These are phyloP conservation scores for Chaetoderma sp. DNA, from an alignment of 2,888 invertebrate species.

Conservation along the genomic window DNA sequence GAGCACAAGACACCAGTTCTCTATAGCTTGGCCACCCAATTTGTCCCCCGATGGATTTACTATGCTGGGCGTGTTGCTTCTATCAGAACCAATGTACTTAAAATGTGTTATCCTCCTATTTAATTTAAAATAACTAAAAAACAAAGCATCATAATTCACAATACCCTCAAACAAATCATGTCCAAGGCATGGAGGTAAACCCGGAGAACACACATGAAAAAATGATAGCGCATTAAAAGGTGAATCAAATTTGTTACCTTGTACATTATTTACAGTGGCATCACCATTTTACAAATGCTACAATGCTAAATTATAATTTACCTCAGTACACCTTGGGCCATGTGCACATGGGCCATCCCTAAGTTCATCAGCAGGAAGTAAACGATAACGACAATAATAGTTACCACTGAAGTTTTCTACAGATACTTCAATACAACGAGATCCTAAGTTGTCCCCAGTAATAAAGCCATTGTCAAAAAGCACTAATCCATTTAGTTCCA, in stretches of 20 bases:
- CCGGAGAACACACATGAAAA: neutral
- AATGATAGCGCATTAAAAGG: neutral
- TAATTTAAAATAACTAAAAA: neutral
- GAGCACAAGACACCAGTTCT: neutral
- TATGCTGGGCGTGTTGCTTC: neutral
- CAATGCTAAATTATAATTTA: neutral
- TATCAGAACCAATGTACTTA: neutral
- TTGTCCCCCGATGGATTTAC: neutral
- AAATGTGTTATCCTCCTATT: neutral
- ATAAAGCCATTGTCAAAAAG: neutral
- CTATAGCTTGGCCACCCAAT: constrained; percentile 1
- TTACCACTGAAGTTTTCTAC: constrained; percentile 3
- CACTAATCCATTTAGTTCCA: neutral
- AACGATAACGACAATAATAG: constrained; percentile 13
- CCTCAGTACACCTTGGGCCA: neutral
- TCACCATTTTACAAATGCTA: neutral
- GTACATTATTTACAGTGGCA: neutral
- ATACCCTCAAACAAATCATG: constrained; percentile 2
- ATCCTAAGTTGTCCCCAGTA: constrained; percentile 11
- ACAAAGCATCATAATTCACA: neutral
- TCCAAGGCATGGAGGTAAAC: neutral
- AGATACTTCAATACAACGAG: constrained; percentile 4
- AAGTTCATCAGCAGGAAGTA: constrained; percentile 2
- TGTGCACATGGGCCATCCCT: neutral
- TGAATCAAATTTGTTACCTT: neutral